A percentile compares a stretch with the other conserved stretches of the same genome.
Conservation (phyloP, 2,888 invertebrate species). For the Meghimatium bilineatum region DNA sequence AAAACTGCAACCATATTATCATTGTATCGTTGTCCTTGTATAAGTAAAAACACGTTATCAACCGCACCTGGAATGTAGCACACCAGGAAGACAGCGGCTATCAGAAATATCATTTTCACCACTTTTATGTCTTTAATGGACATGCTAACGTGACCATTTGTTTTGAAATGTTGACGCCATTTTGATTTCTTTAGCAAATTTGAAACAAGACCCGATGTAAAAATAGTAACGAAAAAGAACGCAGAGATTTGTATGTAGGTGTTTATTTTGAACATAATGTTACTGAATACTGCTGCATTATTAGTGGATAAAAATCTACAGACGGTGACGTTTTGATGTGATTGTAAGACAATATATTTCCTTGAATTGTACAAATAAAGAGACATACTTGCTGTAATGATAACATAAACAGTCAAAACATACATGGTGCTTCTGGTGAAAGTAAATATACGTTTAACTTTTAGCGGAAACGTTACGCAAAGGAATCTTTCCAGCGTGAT, state of each 20-base stretch:
- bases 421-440: background rate
- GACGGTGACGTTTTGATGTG: background rate
- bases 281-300: background rate
- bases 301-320: background rate
- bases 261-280: background rate
- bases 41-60: background rate
- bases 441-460: constrained; percentile 6
- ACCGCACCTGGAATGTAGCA: constrained; percentile 10
- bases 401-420: background rate
- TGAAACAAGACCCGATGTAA: background rate
- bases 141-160: background rate
- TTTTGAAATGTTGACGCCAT: background rate
- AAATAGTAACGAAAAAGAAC: background rate
- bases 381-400: background rate
- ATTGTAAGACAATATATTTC: background rate
- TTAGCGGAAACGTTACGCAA: background rate
- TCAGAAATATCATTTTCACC: background rate
- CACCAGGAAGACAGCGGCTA: background rate
- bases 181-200: background rate
- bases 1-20: background rate
- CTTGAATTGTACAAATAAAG: background rate
- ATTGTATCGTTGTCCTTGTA: background rate
- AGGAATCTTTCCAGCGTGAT: constrained; percentile 25
- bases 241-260: background rate
- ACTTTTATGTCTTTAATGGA: background rate